Base-by-base conservation (phyloP, 2,113 vertebrate species). In the Parus major region DNA sequence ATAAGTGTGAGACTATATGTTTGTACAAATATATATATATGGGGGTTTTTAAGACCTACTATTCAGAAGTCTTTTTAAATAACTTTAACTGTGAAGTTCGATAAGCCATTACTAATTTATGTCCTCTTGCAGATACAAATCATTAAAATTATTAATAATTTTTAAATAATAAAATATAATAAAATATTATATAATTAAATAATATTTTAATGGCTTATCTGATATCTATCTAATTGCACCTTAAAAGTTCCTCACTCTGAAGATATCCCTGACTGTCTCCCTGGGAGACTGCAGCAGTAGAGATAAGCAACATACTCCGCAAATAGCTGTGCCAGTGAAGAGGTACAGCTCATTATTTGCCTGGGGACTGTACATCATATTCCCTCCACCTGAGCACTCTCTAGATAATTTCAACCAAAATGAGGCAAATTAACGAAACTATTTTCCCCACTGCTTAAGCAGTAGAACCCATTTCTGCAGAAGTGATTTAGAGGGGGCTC, bases 51-150 rank as follows among this genome's bases (percentile, higher is more conserved):
- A 68, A 85, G 20, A 71, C 84, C 47, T 96, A 33, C 33, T 83
- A 55, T 42, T 75, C 80, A 69, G 35, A 73, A 49, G 36, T 93
- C 15, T 93, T 96, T 96, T 86, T 39, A 71, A 95, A 69, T 92
- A 93, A 95, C 31, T 95, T 94, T 6, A 96, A 90, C 69, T 92
- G 63, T 95, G 85, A 96, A 87, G 55, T 96, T 96, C 97, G 97
- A 97, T 96, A 97, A 96, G 49, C 91, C 96, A 90, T 96, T 96
- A 86, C 82, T 97, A 96, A 97, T 97, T 97, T 97, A 96, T 81
- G 82, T 92, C 87, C 33, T 96, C 61, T 97, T 91, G 73, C 89
- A 96, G 91, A 96, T 94, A 95, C 73, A 94, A 97, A 96, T 97
- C 27, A 96, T 97, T 97, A 96, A 95, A 97, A 97, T 91, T 18